Conservation (phyloP, 2,113 vertebrate species). For the Regulus satrapa region DNA sequence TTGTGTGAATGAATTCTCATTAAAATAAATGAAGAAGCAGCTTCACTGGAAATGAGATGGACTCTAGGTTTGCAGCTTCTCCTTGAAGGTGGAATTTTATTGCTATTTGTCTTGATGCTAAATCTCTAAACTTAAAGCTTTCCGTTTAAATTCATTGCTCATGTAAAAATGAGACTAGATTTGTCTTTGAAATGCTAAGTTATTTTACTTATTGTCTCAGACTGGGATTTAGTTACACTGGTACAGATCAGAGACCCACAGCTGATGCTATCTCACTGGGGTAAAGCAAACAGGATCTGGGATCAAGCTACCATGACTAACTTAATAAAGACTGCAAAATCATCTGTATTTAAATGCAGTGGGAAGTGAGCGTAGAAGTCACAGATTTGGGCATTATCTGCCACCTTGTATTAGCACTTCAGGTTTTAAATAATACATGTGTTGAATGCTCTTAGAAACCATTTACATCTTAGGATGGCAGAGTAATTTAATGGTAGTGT, state of each 20-base stretch:
- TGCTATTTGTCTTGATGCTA: background rate
- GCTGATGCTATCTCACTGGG: background rate
- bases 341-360: background rate
- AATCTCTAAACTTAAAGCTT: background rate
- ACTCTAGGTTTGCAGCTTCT: background rate
- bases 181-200: background rate
- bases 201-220: background rate
- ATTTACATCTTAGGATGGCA: slow-evolving; percentile 34
- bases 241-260: background rate
- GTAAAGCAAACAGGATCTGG: background rate
- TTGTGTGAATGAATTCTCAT: background rate
- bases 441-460: slow-evolving; percentile 39
- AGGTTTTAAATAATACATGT: slow-evolving; percentile 46
- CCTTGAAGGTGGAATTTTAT: background rate
- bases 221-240: background rate
- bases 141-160: background rate
- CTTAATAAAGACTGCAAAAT: background rate
- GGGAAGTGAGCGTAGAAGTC: background rate
- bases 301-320: background rate
- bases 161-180: background rate
- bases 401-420: slow-evolving; percentile 40
- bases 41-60: background rate
- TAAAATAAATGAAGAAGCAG: background rate
- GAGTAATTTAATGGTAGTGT: slow-evolving; percentile 5
- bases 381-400: slow-evolving; percentile 19